Base-by-base conservation (phyloP, 2,888 invertebrate species). In the Leucozona laternaria region DNA sequence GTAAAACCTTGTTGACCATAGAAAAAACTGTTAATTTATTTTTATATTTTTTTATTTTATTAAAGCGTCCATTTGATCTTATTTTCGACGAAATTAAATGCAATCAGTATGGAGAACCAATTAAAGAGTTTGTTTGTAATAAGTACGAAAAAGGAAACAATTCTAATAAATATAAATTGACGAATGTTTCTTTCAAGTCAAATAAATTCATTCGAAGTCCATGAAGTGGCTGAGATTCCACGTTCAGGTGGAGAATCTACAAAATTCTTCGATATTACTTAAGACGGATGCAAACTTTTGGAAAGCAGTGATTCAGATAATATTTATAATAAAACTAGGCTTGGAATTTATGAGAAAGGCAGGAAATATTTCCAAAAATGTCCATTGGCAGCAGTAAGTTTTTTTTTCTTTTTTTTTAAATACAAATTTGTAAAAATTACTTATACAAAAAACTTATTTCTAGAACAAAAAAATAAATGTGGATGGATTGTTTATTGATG, bases 61-160 rank as follows among this genome's bases (percentile, higher is more conserved):
- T 34, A 22, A 50, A 66, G 66, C 48, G 66, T 2, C 50, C 68
- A 53, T 68, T 68, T 37, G 17, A 68, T 20, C 37, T 68, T 10
- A n/a, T n/a, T 22, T n/a, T 68, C 13, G 48, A 34, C 0, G 68
- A 68, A 53, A 4, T 68, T 5, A 50, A 34, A 25, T 68, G 68
- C 37, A 2, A 2, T 37, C 0, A 0, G 0, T 20, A 15, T 37
- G 68, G 50, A 10, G 15, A 34, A 2, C 15, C 22, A 37, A 15
- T 68, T 10, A 22, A 22, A 11, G 34, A 68, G 0, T 1, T 34
- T 0, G 5, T 6, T 22, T 68, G 68, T 13, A 8, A 13, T 22
- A 8, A n/a, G 8, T 68, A 53, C 6, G n/a, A 34, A 20, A 53
- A 34, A n/a, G 34, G 4, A 0, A 68, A 68, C 8, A 68, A 53